Conservation (phyloP, 2,113 vertebrate species). For the Erythrolamprus reginae region DNA sequence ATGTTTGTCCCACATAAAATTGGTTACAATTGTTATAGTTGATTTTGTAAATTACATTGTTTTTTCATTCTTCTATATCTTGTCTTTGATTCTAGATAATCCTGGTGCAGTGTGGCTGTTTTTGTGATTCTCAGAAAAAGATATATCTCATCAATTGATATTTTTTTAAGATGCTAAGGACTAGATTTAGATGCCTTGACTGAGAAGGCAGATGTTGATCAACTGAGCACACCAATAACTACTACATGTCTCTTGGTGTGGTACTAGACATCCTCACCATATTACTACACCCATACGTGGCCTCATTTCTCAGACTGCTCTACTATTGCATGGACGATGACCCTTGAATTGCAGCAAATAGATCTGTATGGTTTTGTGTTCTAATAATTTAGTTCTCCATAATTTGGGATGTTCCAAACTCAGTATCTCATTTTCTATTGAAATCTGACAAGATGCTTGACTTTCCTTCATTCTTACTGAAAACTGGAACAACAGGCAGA, state of each 20-base stretch:
- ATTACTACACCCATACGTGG: not conserved
- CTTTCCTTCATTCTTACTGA: not conserved
- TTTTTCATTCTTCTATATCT: no score
- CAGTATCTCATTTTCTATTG: not conserved
- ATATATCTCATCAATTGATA: no score
- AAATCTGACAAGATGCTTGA: not conserved
- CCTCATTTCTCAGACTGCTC: not conserved
- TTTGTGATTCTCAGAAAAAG: no score
- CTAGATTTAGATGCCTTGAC: not conserved
- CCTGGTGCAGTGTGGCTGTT: no score
- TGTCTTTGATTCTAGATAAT: no score
- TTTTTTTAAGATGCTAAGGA: no score
- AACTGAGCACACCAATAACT: not conserved
- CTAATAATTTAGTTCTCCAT: not conserved
- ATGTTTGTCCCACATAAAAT: no score
- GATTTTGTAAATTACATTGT: no score
- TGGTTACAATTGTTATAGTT: no score
- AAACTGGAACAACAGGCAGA: not conserved
- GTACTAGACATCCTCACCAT: not conserved
- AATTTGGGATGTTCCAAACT: not conserved
- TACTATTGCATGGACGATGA: not conserved
- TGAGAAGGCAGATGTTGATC: not conserved
- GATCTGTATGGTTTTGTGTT: not conserved
- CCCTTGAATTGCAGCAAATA: not conserved
- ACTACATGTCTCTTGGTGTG: not conserved